Base-by-base conservation (phyloP, 2,113 vertebrate species). In the Cisticola juncidis region DNA sequence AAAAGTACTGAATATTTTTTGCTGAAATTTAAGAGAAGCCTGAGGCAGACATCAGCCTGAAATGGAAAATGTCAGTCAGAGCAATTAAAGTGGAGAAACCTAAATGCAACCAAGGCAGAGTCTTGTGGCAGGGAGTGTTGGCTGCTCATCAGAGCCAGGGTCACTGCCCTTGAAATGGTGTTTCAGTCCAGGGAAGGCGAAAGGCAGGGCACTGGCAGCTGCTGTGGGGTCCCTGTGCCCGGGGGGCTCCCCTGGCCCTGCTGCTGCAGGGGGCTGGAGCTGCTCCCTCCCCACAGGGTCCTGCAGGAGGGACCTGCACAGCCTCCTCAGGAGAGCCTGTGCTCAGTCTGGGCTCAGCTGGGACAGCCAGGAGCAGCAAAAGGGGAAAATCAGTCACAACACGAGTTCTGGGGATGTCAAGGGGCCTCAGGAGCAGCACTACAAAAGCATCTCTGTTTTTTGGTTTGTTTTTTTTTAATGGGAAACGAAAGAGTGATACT, bases 1-100 rank as follows among this genome's bases (percentile, higher is more conserved):
- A 50, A 80, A 57, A 80, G 60, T 64, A 28, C 25, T 6, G 64
- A 76, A n/a, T 80, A 3, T 20, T 81, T 94, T 90, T 68, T 88
- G 11, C 66, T 83, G 90, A 83, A 81, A 85, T 44, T 65, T 72
- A 38, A 62, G 50, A 78, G 73, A 74, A 77, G 62, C 82, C 88
- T 13, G 62, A 90, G 92, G 92, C 54, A 77, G 64, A 69, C 50
- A 54, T 70, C 50, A 77, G 11, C 65, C 61, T 86, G 81, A 64
- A 85, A 86, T 76, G 57, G 86, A n/a, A 88, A 86, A 81, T 71
- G 85, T 76, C 92, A 90, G n/a, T 50, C 25, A 62, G 54, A 86
- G 54, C 74, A 90, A 81, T 88, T 86, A 86, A 93, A 94, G 54
- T 54, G 33, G 35, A 81, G 73, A 31, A 78, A 62, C 51, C 20